Evolutionary conservation across 2,113 vertebrate species (phyloP).

Genomic region (Tetrax tetrax): DNA sequence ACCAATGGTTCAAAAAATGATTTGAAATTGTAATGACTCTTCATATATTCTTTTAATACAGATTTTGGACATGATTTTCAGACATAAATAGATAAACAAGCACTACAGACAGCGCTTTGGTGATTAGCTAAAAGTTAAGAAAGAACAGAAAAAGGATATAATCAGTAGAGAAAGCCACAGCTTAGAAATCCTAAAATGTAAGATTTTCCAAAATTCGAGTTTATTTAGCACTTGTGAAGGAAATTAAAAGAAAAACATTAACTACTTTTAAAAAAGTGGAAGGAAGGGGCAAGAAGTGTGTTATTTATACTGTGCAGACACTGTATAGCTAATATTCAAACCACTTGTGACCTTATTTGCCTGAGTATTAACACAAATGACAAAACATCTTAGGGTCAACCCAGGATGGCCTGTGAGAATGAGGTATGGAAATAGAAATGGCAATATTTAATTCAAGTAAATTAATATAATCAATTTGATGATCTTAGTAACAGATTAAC

Average conservation of each 20-base stretch:
- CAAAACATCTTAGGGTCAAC: not conserved
- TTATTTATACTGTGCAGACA: not conserved
- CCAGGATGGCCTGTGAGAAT: not conserved
- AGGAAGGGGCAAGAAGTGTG: rapidly evolving
- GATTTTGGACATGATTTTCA: not conserved
- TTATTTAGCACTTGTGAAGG: not conserved
- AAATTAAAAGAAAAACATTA: not conserved
- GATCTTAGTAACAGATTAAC: not conserved
- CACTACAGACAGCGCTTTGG: not conserved
- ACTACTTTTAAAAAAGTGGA: not conserved
- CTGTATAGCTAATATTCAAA: not conserved
- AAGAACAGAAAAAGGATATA: not conserved
- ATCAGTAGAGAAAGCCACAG: not conserved
- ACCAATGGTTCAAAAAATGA: rapidly evolving
- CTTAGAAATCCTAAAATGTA: not conserved
- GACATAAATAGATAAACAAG: not conserved
- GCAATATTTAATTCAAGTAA: not conserved
- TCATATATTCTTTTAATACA: not conserved
- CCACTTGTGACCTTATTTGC: not conserved
- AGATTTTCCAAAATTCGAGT: not conserved
- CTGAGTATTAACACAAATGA: not conserved
- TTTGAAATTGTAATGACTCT: not conserved
- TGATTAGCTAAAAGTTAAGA: not conserved
- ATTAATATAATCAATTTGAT: not conserved
- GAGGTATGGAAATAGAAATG: not conserved